Base-by-base conservation (phyloP, 37 sponge, comb jelly and placozoan species). In the Eunapius fragilis region DNA sequence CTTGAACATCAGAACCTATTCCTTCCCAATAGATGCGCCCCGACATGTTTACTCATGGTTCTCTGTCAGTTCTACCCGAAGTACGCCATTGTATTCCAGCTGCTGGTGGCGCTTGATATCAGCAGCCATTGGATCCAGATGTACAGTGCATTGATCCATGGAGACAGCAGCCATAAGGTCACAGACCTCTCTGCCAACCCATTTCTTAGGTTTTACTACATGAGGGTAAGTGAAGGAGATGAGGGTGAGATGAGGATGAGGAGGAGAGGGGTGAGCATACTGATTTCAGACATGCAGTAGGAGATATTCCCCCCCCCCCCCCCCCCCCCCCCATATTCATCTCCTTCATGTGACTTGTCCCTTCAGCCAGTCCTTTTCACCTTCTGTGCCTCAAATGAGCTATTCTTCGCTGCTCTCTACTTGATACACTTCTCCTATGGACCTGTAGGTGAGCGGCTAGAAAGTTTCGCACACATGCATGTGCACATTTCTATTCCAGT, bases 361-460 rank as follows among this genome's bases (percentile, higher is more conserved):
- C 67, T 80, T 25, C 70, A 92, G 91, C 82, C 85, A 27, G 88
- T 94, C n/a, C 77, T 96, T 28, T 96, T 96, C 50, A 73, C 78
- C n/a, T 86, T 96, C 75, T 96, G 97, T 92, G 95, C 95, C 71
- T 90, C 81, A 5, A 94, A 94, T 85, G 97, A 96, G 82, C 71
- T 96, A 26, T 96, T 91, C 83, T 94, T 91, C 79, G 70, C 84
- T 12, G 67, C 89, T 31, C 81, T 93, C 27, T 96, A 94, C 80
- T 36, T 96, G 5, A 58, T 85, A 47, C 45, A 94, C 67, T 94
- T 91, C 78, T 77, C 85, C 27, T 32, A 72, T 49, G 95, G 95
- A 35, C 85, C 85, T 27, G 0, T 27, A 68, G 32, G 95, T 94
- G 75, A 87, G 87, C n/a, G n/a, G 33, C 4, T 24, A 37, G 12